Conservation (phyloP, 2,888 invertebrate species). For the Acleris laterana region DNA sequence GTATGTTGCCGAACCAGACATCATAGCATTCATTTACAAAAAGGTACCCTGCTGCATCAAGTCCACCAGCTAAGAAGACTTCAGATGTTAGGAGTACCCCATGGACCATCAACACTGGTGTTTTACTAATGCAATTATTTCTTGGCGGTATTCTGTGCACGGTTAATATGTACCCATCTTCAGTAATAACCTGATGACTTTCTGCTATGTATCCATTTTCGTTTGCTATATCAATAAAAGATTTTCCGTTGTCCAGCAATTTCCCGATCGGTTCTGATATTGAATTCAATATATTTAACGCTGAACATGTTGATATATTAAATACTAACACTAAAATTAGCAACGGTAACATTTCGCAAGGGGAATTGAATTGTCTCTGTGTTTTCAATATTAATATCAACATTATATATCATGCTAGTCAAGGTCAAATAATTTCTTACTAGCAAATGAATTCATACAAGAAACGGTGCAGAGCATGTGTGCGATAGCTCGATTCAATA, state of each 20-base stretch:
- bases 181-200: conserved; percentile 23
- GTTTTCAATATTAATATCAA: too few species aligned
- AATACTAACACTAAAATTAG: neutral
- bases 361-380: neutral
- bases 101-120: conserved; percentile 17
- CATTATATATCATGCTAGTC: too few species aligned
- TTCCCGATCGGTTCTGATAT: neutral
- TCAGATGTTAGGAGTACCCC: conserved; percentile 17
- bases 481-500: too few species aligned
- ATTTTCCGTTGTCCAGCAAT: conserved; percentile 19
- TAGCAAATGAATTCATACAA: too few species aligned
- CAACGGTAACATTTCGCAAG: neutral
- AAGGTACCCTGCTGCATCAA: conserved; percentile 48
- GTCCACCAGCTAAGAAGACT: conserved; percentile 13
- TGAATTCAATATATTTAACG: neutral
- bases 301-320: neutral
- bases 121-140: neutral
- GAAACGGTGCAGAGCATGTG: too few species aligned
- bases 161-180: conserved; percentile 32
- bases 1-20: conserved; percentile 45
- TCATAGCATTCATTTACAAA: conserved; percentile 48
- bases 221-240: conserved; percentile 40
- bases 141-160: conserved; percentile 15
- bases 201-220: conserved; percentile 27
- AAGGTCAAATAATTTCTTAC: too few species aligned